Conservation (phyloP, 2,797 vertebrate species). For the Sternarchorhynchus goeldii region DNA sequence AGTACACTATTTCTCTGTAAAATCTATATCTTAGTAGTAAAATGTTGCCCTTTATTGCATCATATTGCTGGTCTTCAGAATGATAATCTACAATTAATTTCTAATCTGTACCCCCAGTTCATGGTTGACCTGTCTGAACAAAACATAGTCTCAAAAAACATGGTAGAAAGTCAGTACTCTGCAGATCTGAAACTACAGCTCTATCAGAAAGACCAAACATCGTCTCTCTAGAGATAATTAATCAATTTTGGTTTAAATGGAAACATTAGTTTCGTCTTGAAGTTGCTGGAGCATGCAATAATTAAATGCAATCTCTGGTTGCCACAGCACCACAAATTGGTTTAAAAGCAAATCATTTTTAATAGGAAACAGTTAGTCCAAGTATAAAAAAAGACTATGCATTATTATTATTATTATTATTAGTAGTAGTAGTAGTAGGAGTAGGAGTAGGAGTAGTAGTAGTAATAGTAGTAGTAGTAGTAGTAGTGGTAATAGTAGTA, state of each 20-base stretch:
- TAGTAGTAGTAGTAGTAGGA: too few relatives aligned
- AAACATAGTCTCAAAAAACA: conserved; percentile 21
- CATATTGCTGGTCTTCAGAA: conserved; percentile 57
- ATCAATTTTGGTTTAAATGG: not conserved
- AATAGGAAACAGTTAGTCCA: too few relatives aligned
- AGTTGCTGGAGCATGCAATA: not conserved
- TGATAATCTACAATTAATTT: conserved; percentile 61
- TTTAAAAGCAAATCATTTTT: too few relatives aligned
- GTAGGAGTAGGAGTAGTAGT: too few relatives aligned
- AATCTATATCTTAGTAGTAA: conserved; percentile 39
- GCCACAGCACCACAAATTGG: not conserved
- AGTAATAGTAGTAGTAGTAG: too few relatives aligned
- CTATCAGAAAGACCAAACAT: not conserved
- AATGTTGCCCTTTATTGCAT: conserved; percentile 64
- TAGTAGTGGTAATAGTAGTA: too few relatives aligned
- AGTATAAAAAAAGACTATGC: too few relatives aligned
- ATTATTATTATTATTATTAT: too few relatives aligned
- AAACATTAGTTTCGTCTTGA: not conserved
- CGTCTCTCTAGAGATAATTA: not conserved
- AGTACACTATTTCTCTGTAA: conserved; percentile 30
- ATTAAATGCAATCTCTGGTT: not conserved
- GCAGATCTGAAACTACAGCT: not conserved
- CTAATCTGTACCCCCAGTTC: conserved; percentile 46
- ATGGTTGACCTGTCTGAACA: conserved; percentile 31
- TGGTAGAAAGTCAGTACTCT: conserved; percentile 12